Evolutionary conservation across 2,113 vertebrate genomes (phyloP).

Genomic region (Rhegmatorhina hoffmannsi): DNA sequence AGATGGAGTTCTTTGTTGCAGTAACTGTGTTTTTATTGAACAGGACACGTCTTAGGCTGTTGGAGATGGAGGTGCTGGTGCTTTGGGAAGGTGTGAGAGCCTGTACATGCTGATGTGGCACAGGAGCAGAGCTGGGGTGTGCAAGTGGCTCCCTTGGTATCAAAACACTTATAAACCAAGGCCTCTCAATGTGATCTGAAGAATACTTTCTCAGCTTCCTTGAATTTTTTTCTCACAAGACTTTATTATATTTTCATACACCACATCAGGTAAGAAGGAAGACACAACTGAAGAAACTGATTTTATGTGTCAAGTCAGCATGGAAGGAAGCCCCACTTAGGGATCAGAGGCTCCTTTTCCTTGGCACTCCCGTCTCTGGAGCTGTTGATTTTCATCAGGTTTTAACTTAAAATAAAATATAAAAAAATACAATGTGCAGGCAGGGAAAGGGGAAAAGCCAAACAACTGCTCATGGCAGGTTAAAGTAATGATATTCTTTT

Average conservation of each 20-base stretch:
- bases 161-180: not conserved
- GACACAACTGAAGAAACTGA: constrained; percentile 20
- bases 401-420: not conserved
- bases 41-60: not conserved
- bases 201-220: constrained; percentile 6
- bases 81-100: not conserved
- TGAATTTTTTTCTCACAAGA: not conserved
- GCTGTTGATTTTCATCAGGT: not conserved
- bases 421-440: not conserved
- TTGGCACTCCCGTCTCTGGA: not conserved
- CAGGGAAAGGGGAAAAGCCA: not conserved
- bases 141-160: not conserved
- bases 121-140: not conserved
- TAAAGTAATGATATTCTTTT: not conserved
- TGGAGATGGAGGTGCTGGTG: not conserved
- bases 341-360: constrained; percentile 12
- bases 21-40: not conserved
- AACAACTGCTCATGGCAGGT: not conserved
- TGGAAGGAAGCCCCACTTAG: not conserved
- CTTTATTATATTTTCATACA: constrained; percentile 35
- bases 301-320: constrained; percentile 32
- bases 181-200: not conserved
- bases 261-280: not conserved
- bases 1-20: not conserved
- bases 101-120: rapidly evolving